phyloP scores from a whole-genome alignment of 92 coral and sea anemone genomes.

The Blastomussa wellsi region DNA sequence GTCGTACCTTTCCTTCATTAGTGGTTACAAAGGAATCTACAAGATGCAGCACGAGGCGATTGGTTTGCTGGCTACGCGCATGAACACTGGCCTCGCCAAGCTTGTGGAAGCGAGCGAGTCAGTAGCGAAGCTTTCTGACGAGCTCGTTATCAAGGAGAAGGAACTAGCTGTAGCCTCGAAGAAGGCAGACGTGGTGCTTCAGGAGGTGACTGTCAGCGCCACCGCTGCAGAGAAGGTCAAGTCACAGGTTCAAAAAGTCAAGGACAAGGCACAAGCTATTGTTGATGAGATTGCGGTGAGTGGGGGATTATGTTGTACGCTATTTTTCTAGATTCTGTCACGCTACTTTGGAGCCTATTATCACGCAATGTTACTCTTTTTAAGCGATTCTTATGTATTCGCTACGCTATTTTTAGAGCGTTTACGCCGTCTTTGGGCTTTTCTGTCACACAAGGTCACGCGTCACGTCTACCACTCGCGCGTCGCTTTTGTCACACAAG shows the following conservation, averaged over 20 bases:
- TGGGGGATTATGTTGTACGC: not conserved
- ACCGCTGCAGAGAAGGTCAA: constrained; percentile 97
- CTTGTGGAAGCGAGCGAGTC: constrained; percentile 97
- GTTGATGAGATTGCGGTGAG: constrained; percentile 99
- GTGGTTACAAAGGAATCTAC: constrained; percentile 95
- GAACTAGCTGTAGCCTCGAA: constrained; percentile 97
- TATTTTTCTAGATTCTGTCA: not conserved
- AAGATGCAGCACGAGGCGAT: constrained; percentile 82
- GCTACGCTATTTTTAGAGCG: not conserved
- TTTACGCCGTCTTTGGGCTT: not conserved
- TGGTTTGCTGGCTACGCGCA: constrained; percentile 83
- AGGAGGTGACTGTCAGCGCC: constrained; percentile 98
- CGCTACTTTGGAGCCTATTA: not conserved
- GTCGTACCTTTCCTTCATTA: constrained; percentile 90
- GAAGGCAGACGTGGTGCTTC: constrained; percentile 96
- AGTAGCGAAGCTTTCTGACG: constrained; percentile 96
- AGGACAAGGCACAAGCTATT: constrained; percentile 99
- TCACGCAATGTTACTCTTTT: not conserved
- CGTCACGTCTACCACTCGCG: not conserved
- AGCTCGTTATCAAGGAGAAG: constrained; percentile 93
- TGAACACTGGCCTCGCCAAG: constrained; percentile 96
- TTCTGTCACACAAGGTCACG: not conserved
- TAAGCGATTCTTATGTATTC: not conserved
- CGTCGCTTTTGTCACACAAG: not conserved
- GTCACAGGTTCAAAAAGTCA: constrained; percentile 98